phyloP scores from a whole-genome alignment of 2,888 invertebrate genomes.

The Cephus runcator region DNA sequence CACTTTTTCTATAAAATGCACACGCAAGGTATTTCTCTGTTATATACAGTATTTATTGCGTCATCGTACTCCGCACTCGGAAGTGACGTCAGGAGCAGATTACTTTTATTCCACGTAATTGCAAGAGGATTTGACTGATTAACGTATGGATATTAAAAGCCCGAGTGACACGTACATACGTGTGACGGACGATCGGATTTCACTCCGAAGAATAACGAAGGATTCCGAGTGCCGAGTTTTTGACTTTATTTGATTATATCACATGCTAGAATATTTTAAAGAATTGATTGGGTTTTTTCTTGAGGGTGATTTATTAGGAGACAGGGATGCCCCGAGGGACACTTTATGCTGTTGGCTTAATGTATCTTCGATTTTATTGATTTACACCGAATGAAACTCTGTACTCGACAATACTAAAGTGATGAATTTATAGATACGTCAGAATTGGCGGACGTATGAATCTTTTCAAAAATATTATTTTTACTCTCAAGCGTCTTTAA shows the following conservation, averaged over 20 bases:
- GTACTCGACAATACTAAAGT: neutral
- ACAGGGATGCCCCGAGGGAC: neutral
- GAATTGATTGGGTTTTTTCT: neutral
- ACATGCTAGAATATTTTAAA: neutral
- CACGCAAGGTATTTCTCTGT: conserved; percentile 1
- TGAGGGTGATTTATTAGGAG: neutral
- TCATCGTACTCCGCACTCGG: neutral
- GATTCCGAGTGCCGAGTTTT: neutral
- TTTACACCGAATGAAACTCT: neutral
- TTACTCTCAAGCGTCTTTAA: neutral
- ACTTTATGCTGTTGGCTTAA: neutral
- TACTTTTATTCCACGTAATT: neutral
- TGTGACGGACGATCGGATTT: neutral
- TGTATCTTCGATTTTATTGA: neutral
- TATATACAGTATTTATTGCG: neutral
- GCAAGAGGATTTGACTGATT: neutral
- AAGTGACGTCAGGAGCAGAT: neutral
- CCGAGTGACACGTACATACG: neutral
- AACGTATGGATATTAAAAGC: neutral
- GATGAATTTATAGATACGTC: neutral
- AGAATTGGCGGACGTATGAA: neutral
- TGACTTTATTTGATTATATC: neutral
- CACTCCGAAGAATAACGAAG: neutral
- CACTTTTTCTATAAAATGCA: conserved; percentile 3
- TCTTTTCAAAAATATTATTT: neutral